phyloP scores from a whole-genome alignment of 2,888 invertebrate species.

The Hydroisotoma schaefferi region DNA sequence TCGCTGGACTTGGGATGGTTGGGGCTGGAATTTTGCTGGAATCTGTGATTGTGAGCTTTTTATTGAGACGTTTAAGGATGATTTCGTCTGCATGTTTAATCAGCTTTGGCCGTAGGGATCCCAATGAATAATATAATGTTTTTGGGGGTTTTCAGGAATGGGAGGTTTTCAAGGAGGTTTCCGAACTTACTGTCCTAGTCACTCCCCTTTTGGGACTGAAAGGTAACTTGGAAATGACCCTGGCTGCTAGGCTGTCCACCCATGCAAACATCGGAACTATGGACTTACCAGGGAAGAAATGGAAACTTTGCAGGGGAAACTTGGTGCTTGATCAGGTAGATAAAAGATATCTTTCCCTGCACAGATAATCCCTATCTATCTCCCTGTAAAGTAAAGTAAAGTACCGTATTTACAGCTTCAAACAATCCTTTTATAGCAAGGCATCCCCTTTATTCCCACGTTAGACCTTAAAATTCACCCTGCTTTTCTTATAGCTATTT shows the following conservation, averaged over 20 bases:
- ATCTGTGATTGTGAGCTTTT: slow-evolving; percentile 27
- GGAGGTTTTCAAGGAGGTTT: slow-evolving; percentile 66
- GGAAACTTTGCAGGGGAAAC: slow-evolving; percentile 68
- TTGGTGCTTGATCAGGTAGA: slow-evolving; percentile 71
- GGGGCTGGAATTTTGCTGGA: slow-evolving; percentile 40
- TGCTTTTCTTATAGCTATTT: no score
- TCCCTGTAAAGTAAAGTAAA: no score
- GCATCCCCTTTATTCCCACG: no score
- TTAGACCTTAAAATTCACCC: no score
- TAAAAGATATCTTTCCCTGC: no score
- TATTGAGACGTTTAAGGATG: no score
- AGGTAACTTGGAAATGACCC: slow-evolving; percentile 84
- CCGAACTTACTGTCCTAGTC: slow-evolving; percentile 70
- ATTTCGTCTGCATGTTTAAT: no score
- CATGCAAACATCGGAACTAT: slow-evolving; percentile 75
- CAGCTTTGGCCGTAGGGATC: no score
- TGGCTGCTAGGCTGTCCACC: slow-evolving; percentile 85
- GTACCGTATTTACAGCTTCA: no score
- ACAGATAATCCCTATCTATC: no score
- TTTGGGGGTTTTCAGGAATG: slow-evolving; percentile 68
- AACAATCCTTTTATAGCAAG: no score
- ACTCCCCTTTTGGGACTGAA: slow-evolving; percentile 86
- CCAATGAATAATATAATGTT: no score
- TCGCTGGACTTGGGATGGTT: slow-evolving; percentile 43
- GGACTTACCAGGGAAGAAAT: slow-evolving; percentile 64